Evolutionary conservation across 2,113 vertebrate genomes (phyloP).

Genomic region (Capra hircus): DNA sequence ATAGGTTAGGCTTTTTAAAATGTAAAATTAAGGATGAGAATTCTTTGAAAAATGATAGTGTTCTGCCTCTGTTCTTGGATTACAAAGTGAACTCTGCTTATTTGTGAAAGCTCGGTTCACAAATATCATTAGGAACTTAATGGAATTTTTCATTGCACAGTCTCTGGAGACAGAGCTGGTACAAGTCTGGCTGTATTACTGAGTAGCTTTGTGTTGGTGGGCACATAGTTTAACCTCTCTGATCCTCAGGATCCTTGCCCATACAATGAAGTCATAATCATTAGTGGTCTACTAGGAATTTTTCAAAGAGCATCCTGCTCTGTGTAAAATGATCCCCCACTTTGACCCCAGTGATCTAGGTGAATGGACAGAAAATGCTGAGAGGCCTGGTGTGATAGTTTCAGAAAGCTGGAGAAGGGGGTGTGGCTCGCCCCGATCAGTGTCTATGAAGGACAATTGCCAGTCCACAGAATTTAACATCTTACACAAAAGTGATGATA

Average conservation of each 20-base stretch:
- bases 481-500: not conserved
- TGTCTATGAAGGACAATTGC: not conserved
- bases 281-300: not conserved
- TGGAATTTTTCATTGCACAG: not conserved
- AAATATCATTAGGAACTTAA: not conserved
- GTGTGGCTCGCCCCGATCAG: rapidly evolving
- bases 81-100: not conserved
- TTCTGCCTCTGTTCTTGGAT: not conserved
- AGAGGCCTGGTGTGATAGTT: not conserved
- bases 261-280: not conserved
- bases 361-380: not conserved
- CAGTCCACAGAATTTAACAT: not conserved
- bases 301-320: not conserved
- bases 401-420: not conserved
- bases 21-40: not conserved
- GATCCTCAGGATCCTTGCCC: not conserved
- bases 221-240: not conserved
- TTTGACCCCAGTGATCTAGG: not conserved
- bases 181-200: not conserved
- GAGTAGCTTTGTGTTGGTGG: not conserved
- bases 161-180: not conserved
- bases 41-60: not conserved
- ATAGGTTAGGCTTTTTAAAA: not conserved
- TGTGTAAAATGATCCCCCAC: not conserved
- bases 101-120: not conserved